A percentile compares a stretch with the other conserved stretches of the same genome.
Conservation (phyloP, 2,888 invertebrate species). For the Drosophila incognita region DNA sequence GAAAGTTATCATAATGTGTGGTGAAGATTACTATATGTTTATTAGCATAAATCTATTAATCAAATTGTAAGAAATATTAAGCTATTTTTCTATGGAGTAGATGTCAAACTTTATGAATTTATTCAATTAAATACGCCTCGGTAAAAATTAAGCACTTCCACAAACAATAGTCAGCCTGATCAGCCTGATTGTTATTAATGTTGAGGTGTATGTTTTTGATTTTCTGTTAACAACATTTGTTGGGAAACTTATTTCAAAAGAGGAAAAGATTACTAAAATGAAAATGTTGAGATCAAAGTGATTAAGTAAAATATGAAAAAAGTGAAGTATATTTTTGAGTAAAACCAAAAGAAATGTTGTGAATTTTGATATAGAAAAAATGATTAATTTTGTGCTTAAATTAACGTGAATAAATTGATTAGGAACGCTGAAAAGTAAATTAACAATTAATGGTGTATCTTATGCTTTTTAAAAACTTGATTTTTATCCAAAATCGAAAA, state of each 20-base stretch:
- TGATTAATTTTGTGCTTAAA: background rate
- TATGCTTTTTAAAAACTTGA: background rate
- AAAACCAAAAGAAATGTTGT: background rate
- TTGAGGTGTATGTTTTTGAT: background rate
- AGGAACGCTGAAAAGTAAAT: background rate
- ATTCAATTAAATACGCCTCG: background rate
- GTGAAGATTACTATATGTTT: background rate
- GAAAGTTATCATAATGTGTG: background rate
- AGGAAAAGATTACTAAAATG: background rate
- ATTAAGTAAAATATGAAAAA: background rate
- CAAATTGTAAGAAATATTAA: background rate
- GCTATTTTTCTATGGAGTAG: background rate
- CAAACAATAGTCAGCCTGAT: background rate
- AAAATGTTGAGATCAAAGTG: background rate
- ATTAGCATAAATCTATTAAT: slow-evolving; percentile 1
- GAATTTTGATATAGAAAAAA: background rate
- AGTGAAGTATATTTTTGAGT: background rate
- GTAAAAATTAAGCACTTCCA: background rate
- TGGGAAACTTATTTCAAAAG: background rate
- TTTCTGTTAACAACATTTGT: background rate
- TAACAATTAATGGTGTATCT: background rate
- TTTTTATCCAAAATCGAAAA: background rate
- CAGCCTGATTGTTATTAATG: background rate
- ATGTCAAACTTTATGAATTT: background rate
- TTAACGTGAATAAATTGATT: background rate